Base-by-base conservation (phyloP, 2,113 vertebrate species). In the Psilopsiagon aurifrons region DNA sequence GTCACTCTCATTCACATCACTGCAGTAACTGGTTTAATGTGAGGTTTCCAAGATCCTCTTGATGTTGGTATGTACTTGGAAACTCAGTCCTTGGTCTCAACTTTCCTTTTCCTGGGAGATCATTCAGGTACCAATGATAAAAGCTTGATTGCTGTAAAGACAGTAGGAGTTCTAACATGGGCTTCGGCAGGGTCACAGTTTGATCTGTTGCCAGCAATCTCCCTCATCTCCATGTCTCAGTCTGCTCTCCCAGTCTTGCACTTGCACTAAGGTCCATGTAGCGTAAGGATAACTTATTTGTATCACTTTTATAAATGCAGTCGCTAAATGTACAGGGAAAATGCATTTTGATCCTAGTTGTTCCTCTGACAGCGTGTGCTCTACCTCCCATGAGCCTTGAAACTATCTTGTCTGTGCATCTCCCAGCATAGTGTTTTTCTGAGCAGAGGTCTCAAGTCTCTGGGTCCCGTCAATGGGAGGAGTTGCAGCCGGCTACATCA, bases 171-270 rank as follows among this genome's bases (percentile, higher is more conserved):
- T 79, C 68, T 31, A 55, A 24, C 3, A 3, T 1, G 16, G 46
- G 27, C 39, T 78, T 88, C 1, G 2, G 13, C n/a, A 10, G 78
- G 13, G 33, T 55, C 17, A 0, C 11, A 14, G 31, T 27, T 49
- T 69, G 68, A 9, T 49, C 68, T 0, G 0, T 31, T 51, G 54
- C 31, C 8, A 22, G 62, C 0, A 4, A 8, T n/a, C 13, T 28
- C 27, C 46, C 28, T 46, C 1, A 0, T 57, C 23, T 64, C 29
- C 15, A 18, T 54, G 43, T 66, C 70, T 73, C 31, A 3, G 54
- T 5, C 68, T 64, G 64, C 35, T 69, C 16, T 62, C 37, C 49
- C 59, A 73, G 68, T 59, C 49, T 41, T 37, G 44, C 13, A 3
- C 33, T 75, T 23, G 9, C 33, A 27, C 47, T 44, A 7, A 29